Conservation (phyloP, 2,113 vertebrate species). For the Mastomys coucha region DNA sequence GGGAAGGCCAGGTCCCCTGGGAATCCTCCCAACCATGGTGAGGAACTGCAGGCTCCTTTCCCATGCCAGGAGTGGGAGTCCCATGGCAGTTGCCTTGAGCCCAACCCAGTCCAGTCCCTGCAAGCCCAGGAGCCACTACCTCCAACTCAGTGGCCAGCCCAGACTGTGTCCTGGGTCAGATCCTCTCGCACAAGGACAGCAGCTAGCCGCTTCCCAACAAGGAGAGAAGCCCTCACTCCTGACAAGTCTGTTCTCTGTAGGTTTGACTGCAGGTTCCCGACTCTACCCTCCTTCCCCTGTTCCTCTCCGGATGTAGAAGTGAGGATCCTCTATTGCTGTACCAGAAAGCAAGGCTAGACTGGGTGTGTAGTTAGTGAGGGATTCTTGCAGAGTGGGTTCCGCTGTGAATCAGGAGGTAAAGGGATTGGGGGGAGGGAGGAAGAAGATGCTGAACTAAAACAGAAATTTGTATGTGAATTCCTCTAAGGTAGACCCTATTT, state of each 20-base stretch:
- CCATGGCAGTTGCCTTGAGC: background rate
- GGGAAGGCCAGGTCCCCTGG: slow-evolving; percentile 60
- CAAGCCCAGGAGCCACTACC: background rate
- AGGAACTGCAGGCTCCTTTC: background rate
- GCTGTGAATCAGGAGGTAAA: background rate
- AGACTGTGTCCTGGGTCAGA: background rate
- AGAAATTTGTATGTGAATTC: background rate
- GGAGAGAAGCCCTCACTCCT: background rate
- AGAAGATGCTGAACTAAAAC: background rate
- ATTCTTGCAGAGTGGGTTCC: background rate
- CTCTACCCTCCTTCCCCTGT: too few species aligned
- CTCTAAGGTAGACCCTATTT: background rate
- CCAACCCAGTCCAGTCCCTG: background rate
- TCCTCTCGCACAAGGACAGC: background rate
- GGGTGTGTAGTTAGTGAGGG: too few species aligned
- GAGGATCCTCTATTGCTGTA: background rate
- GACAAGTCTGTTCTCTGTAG: background rate
- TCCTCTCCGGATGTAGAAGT: background rate
- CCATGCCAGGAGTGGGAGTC: background rate
- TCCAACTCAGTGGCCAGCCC: background rate
- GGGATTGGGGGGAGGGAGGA: background rate
- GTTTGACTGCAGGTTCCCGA: background rate
- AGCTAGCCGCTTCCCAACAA: background rate
- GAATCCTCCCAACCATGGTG: background rate
- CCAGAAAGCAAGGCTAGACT: background rate